Base-by-base conservation (phyloP, 2,888 invertebrate genomes). In the Nesidiocoris tenuis region DNA sequence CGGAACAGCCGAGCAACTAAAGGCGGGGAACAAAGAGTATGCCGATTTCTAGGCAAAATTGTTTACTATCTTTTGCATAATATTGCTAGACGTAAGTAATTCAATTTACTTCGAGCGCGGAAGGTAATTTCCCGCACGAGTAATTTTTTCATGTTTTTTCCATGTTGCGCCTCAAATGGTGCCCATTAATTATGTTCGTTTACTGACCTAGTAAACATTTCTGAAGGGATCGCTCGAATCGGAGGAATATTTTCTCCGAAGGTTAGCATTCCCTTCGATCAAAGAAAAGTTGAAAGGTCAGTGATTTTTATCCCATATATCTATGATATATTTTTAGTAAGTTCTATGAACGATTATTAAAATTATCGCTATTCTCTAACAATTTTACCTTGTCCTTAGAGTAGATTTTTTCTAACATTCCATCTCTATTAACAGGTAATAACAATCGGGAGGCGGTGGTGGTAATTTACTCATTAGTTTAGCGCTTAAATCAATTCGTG, bases 271-370 rank as follows among this genome's bases (percentile, higher is more conserved):
- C 7, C 22, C 55, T 25, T 17, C 23, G 59, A 19, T 3, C 23
- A 63, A 59, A 76, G 59, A 63, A 25, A 63, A 67, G 76, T 76
- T 77, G 80, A 80, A 84, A 84, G 86, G 86, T 86, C 86, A 88
- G 90, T 90, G 90, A 90, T 89, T 89, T 89, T 92, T 88, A 90
- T 91, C 92, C 93, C 93, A 95, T 95, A 95, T 95, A 95, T 95
- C 95, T 93, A 94, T 95, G 95, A 95, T 95, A 95, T 95, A 94
- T 94, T 90, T 89, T 85, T 85, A 85, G 94, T 95, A 95, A 91
- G 95, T 95, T 95, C 95, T 93, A 91, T 95, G 95, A 95, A 95
- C 95, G 83, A 79, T 77, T 76, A 66, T 76, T 65, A 65, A 67
- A 56, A 67, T 21, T 25, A 67, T n/a, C 0, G 16, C n/a, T 65